A percentile compares a stretch with the other conserved stretches of the same genome.
Evolutionary conservation across 2,888 invertebrate genomes (phyloP).

Genomic region (Drosophila greeni): DNA sequence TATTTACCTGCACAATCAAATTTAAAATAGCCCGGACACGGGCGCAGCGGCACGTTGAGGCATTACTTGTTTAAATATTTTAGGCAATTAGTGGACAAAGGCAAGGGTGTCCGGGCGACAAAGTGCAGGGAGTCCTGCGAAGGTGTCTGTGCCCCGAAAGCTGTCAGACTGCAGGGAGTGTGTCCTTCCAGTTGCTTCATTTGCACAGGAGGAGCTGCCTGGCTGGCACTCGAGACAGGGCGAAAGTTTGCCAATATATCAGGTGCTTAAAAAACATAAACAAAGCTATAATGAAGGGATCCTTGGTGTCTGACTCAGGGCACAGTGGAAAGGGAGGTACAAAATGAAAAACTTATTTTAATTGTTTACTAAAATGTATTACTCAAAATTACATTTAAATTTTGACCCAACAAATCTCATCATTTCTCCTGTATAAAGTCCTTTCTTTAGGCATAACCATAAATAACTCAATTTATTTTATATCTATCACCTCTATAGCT

Average conservation of each 20-base stretch:
- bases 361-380: too few species aligned
- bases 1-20: conserved; percentile 68
- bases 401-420: too few species aligned
- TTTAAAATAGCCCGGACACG: conserved; percentile 58
- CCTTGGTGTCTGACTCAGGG: neutral
- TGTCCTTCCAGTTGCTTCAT: conserved; percentile 55
- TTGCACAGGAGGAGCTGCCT: conserved; percentile 42
- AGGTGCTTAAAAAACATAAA: conserved; percentile 68
- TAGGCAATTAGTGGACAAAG: conserved; percentile 64
- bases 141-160: neutral
- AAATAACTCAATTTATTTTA: neutral
- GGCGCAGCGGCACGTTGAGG: conserved; percentile 32
- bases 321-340: too few species aligned
- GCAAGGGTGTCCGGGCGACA: conserved; percentile 4
- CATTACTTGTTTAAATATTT: conserved; percentile 69
- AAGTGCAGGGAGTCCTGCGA: conserved; percentile 4
- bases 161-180: conserved; percentile 14
- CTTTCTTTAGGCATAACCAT: neutral
- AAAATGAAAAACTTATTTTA: too few species aligned
- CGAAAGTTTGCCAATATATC: conserved; percentile 69
- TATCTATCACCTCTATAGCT: neutral
- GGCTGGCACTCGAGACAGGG: conserved; percentile 39
- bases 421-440: neutral
- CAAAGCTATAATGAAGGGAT: conserved; percentile 49
- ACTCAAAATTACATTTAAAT: too few species aligned